Conservation (phyloP, 2,113 vertebrate species). For the Gambusia affinis region DNA sequence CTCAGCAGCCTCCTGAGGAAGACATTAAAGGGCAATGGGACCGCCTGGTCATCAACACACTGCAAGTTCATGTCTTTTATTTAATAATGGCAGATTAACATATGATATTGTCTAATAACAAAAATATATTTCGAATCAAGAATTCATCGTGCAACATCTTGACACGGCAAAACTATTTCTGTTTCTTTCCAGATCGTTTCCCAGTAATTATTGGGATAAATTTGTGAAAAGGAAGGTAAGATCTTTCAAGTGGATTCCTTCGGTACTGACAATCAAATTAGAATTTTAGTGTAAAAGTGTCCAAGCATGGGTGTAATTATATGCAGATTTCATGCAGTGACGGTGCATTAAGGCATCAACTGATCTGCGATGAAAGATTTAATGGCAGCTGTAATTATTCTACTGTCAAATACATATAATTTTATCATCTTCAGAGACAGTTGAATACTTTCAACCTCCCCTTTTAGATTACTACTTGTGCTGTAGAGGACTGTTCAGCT, state of each 20-base stretch:
- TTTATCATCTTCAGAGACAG: slow-evolving; percentile 30
- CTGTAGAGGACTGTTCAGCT: slow-evolving; percentile 2
- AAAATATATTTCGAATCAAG: not conserved
- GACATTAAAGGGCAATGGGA: slow-evolving; percentile 99
- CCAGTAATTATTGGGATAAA: slow-evolving; percentile 98
- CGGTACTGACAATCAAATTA: not conserved
- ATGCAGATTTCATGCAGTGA: slow-evolving; percentile 32
- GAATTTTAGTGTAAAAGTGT: not conserved
- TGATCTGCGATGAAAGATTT: slow-evolving; percentile 48
- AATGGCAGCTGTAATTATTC: slow-evolving; percentile 53
- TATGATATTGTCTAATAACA: not conserved
- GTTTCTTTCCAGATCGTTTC: slow-evolving; percentile 88
- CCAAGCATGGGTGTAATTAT: slow-evolving; percentile 17
- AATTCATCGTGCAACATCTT: not conserved
- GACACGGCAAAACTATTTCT: slow-evolving; percentile 5
- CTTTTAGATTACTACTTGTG: not conserved
- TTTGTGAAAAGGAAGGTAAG: slow-evolving; percentile 92
- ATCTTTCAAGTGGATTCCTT: slow-evolving; percentile 2
- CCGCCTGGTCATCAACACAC: slow-evolving; percentile 92
- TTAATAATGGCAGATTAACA: slow-evolving; percentile 1
- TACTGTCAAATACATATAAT: slow-evolving; percentile 15
- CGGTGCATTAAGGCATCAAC: slow-evolving; percentile 39
- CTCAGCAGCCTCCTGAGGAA: slow-evolving; percentile 92
- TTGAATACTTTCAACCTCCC: not conserved
- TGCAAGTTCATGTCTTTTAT: slow-evolving; percentile 78